These are phyloP conservation scores for Leptinotarsa undecemlineata DNA, from an alignment of 1,140 invertebrate genomes.

Conservation along the genomic window DNA sequence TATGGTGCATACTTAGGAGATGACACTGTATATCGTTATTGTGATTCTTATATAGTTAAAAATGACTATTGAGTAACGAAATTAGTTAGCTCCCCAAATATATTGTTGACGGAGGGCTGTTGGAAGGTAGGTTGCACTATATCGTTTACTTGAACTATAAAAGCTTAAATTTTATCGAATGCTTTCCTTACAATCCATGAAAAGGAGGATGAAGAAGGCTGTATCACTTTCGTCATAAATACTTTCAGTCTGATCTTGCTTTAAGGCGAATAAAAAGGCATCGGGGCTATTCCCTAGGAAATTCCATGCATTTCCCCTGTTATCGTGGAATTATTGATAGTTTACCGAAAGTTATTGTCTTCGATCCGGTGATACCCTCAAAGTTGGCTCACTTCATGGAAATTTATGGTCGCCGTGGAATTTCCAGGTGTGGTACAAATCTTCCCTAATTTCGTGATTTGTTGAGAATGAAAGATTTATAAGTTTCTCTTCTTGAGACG, in stretches of 20 bases:
- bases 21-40: too few species aligned
- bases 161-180: too few species aligned
- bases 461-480: slow-evolving; percentile 28
- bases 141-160: too few species aligned
- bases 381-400: slow-evolving; percentile 14
- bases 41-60: too few species aligned
- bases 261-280: neutral
- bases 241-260: neutral
- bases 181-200: too few species aligned
- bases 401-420: slow-evolving; percentile 26
- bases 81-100: too few species aligned
- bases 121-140: too few species aligned
- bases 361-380: neutral
- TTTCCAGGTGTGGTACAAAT: slow-evolving; percentile 26
- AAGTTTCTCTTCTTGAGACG: slow-evolving; percentile 17
- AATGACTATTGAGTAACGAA: too few species aligned
- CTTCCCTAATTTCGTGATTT: slow-evolving; percentile 29
- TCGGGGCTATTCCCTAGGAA: neutral
- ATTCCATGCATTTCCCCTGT: neutral
- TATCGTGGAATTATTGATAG: slow-evolving; percentile 3
- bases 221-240: neutral
- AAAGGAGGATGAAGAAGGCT: too few species aligned
- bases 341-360: slow-evolving; percentile 2
- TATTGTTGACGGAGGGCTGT: too few species aligned
- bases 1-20: too few species aligned